These are phyloP conservation scores for Patella caerulea DNA, from an alignment of 2,888 invertebrate species.

Conservation along the genomic window DNA sequence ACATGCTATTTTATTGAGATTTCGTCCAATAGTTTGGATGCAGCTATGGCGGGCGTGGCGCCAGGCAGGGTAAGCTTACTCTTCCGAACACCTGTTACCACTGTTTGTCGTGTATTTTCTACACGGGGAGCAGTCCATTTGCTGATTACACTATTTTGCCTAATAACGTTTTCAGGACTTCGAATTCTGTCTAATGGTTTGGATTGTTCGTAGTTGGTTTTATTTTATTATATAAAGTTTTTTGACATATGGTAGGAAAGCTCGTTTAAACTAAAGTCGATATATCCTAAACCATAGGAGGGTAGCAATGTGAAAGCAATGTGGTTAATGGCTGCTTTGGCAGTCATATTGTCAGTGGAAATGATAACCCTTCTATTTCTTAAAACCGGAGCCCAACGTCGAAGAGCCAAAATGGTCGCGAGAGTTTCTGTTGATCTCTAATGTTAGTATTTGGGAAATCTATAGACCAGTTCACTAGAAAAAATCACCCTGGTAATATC, in stretches of 20 bases:
- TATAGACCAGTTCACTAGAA: background rate
- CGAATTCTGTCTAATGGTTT: too few species aligned
- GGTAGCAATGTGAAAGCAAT: background rate
- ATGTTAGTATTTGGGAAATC: conserved; percentile 2
- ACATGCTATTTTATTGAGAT: too few species aligned
- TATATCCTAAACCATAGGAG: conserved; percentile 1
- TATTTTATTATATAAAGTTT: background rate
- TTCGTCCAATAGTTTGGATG: too few species aligned
- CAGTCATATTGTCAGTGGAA: background rate
- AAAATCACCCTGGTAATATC: too few species aligned
- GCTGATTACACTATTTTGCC: too few species aligned
- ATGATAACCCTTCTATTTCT: background rate
- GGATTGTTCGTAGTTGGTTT: too few species aligned
- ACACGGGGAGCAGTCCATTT: too few species aligned
- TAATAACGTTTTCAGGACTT: too few species aligned
- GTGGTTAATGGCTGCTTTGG: background rate
- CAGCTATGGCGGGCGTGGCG: too few species aligned
- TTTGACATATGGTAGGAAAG: background rate
- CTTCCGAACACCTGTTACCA: too few species aligned
- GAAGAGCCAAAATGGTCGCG: background rate
- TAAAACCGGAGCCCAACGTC: background rate
- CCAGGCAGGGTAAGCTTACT: too few species aligned
- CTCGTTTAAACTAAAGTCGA: background rate
- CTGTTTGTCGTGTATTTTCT: too few species aligned
- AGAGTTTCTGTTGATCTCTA: background rate